Base-by-base conservation (phyloP, 1,140 invertebrate species). In the Microplitis mediator region DNA sequence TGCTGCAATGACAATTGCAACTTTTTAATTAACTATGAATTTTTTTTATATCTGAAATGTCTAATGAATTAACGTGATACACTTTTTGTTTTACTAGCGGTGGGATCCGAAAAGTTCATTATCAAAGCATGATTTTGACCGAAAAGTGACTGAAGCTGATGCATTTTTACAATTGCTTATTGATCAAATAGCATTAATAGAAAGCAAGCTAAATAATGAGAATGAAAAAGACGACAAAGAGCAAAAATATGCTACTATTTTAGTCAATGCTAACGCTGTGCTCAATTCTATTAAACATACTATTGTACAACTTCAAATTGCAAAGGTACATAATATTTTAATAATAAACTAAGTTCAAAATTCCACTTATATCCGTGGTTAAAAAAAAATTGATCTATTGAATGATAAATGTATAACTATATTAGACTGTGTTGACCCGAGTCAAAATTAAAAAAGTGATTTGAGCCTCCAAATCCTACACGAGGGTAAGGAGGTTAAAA, bases 121-220 rank as follows among this genome's bases (percentile, higher is more conserved):
- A 0, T 90, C 91, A 3, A 93, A 91, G 64, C 90, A 92, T 76
- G 92, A 94, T 82, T 96, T 99, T 85, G 95, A 98, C 85, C 92
- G 93, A 45, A 95, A 97, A 84, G 91, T 99, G 39, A 91, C 95
- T 0, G 97, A 99, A 88, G 96, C 97, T 14, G 97, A 99, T 88
- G 95, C 94, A 34, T 99, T 98, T 88, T 90, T 99, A 56, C 97
- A 99, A 88, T 89, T 99, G 66, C 91, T 99, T 83, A 98, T 99
- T 74, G 95, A 99, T 77, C 95, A 99, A 87, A 93, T 95, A 76
- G 91, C 91, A 81, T 91, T 94, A 81, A 91, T 86, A 60, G 83
- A 86, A 73, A 69, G 73, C 56, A 85, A 86, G 69, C 80, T 79
- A 36, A 77, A 74, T 11, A 64, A 39, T 16, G 71, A 71, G 60